Percentiles rank a stretch among this genome's conserved stretches.
phyloP scores from a whole-genome alignment of 2,113 vertebrate genomes.

The Dasyornis broadbenti region DNA sequence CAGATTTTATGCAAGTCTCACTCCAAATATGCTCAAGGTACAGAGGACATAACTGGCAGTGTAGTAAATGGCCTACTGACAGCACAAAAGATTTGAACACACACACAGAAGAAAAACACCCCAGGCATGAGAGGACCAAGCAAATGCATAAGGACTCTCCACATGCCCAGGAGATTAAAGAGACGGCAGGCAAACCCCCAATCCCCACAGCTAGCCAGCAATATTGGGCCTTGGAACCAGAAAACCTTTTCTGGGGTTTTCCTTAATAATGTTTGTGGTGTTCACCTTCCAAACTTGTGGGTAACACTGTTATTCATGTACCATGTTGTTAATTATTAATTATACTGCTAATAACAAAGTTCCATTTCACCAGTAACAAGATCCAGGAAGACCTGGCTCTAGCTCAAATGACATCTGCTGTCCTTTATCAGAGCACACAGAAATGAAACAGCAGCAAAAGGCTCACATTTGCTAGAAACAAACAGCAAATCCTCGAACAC shows the following conservation, averaged over 20 bases:
- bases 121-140: neutral
- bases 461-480: neutral
- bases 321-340: slow-evolving; percentile 46
- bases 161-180: neutral
- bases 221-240: neutral
- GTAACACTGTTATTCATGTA: neutral
- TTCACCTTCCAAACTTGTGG: neutral
- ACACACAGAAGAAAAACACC: neutral
- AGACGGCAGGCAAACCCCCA: neutral
- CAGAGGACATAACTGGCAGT: neutral
- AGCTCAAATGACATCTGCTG: slow-evolving; percentile 46
- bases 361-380: slow-evolving; percentile 36
- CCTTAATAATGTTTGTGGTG: neutral
- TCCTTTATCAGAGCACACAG: neutral
- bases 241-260: neutral
- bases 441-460: neutral
- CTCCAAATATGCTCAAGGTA: neutral
- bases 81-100: neutral
- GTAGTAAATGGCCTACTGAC: neutral
- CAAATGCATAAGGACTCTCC: neutral
- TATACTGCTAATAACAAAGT: slow-evolving; percentile 35
- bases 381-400: slow-evolving; percentile 27
- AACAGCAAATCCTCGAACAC: neutral
- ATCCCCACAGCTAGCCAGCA: neutral
- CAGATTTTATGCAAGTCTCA: slow-evolving; percentile 16